phyloP scores from a whole-genome alignment of 2,113 vertebrate species.

The Gopherus flavomarginatus region DNA sequence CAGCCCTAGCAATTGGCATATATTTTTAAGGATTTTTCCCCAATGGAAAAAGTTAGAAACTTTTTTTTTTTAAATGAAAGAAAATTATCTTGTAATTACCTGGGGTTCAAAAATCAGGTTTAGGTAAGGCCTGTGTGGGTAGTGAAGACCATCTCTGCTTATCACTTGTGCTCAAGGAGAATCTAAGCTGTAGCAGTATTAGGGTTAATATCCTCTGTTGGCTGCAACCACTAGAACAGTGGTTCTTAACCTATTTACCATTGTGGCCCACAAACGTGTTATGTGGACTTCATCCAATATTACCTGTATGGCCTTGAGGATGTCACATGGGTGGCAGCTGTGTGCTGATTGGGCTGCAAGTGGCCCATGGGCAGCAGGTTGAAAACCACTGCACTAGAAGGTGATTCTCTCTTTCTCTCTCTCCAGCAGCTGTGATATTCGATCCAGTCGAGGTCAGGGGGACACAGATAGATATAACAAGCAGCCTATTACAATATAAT shows the following conservation, averaged over 20 bases:
- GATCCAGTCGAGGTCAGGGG: background rate
- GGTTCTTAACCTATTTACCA: too few relatives aligned
- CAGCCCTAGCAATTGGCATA: background rate
- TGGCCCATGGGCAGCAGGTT: too few relatives aligned
- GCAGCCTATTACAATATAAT: background rate
- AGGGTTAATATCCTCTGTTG: background rate
- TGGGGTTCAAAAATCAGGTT: background rate
- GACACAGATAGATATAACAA: background rate
- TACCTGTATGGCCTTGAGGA: too few relatives aligned
- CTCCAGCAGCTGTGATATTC: background rate
- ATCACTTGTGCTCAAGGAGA: accelerated
- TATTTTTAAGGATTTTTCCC: background rate
- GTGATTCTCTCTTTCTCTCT: background rate
- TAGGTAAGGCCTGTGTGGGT: background rate
- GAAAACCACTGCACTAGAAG: background rate
- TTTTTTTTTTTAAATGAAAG: background rate
- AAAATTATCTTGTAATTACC: background rate
- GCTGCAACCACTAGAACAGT: background rate
- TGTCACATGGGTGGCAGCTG: too few relatives aligned
- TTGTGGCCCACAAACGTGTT: too few relatives aligned
- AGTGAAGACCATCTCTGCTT: background rate
- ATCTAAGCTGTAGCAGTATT: background rate
- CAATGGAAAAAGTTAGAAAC: background rate
- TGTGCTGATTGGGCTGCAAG: too few relatives aligned
- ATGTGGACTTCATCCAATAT: too few relatives aligned